phyloP scores from a whole-genome alignment of 2,797 vertebrate genomes.

The Eulemur mongoz region DNA sequence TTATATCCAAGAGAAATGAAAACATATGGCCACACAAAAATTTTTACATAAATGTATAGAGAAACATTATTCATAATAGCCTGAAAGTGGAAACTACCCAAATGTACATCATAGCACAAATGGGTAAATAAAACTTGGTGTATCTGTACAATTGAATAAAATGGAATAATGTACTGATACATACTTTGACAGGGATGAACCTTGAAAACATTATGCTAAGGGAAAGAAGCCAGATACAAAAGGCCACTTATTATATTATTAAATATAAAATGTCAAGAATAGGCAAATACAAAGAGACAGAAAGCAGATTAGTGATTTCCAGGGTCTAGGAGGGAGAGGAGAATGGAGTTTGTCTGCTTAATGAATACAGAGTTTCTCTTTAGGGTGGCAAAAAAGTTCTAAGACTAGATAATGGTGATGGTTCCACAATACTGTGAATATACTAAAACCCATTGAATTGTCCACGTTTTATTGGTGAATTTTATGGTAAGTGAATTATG shows the following conservation, averaged over 20 bases:
- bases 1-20: not conserved
- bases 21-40: not conserved
- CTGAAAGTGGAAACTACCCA: not conserved
- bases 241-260: not conserved
- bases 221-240: not conserved
- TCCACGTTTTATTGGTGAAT: not conserved
- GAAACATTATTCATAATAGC: not conserved
- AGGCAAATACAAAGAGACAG: not conserved
- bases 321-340: not conserved
- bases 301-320: not conserved
- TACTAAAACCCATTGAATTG: not conserved
- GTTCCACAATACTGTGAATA: not conserved
- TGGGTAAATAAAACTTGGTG: not conserved
- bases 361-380: not conserved
- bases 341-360: not conserved
- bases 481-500: not conserved
- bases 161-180: not conserved
- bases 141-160: not conserved
- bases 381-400: not conserved
- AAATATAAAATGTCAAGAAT: not conserved
- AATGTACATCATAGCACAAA: not conserved
- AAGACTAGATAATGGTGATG: not conserved
- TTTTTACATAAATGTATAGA: not conserved
- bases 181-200: not conserved
- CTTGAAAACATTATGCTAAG: not conserved